Conservation (phyloP, 2,888 invertebrate species). For the Harpalus rubripes region DNA sequence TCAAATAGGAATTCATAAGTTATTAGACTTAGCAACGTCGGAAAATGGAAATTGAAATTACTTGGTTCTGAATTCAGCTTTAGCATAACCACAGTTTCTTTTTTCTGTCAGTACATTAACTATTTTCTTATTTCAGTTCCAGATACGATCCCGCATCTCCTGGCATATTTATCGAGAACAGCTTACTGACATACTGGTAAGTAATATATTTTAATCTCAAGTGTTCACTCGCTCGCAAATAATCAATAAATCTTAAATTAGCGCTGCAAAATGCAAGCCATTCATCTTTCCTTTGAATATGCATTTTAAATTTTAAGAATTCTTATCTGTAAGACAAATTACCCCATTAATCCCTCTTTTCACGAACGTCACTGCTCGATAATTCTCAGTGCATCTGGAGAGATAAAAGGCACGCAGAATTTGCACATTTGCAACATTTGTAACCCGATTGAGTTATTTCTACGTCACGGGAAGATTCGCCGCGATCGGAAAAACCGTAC, state of each 20-base stretch:
- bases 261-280: constrained; percentile 4
- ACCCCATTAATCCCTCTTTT: constrained; percentile 40
- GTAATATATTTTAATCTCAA: too few species aligned
- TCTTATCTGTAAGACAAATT: constrained; percentile 45
- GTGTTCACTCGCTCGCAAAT: neutral
- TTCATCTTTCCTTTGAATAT: constrained; percentile 24
- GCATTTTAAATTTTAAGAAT: constrained; percentile 35
- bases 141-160: too few species aligned
- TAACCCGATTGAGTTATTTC: constrained; percentile 49
- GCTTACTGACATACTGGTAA: too few species aligned
- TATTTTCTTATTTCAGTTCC: too few species aligned
- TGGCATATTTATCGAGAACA: too few species aligned
- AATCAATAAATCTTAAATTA: neutral
- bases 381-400: constrained; percentile 27
- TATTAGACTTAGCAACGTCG: too few species aligned
- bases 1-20: too few species aligned
- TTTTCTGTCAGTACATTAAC: too few species aligned
- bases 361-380: constrained; percentile 47
- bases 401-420: constrained; percentile 50
- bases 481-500: neutral
- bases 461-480: constrained; percentile 5
- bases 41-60: too few species aligned
- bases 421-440: constrained; percentile 50
- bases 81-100: too few species aligned
- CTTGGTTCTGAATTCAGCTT: too few species aligned